Conservation (phyloP, 2,888 invertebrate genomes). For the Stenurella melanura region DNA sequence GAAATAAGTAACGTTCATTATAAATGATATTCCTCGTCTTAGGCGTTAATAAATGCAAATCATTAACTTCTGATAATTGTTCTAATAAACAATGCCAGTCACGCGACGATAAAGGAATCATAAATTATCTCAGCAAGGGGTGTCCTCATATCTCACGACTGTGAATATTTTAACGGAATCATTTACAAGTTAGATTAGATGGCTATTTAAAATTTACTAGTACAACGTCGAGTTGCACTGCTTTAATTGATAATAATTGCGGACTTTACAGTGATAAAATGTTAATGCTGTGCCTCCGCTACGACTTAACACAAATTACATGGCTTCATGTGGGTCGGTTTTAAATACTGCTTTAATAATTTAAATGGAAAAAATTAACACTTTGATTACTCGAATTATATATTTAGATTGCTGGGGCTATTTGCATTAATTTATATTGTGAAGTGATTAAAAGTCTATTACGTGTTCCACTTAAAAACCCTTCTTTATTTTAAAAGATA, state of each 20-base stretch:
- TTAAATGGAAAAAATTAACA: conserved; percentile 48
- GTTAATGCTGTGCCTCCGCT: conserved; percentile 44
- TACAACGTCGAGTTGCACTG: conserved; percentile 52
- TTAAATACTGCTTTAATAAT: conserved; percentile 46
- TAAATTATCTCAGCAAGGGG: conserved; percentile 66
- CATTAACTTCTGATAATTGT: conserved; percentile 65
- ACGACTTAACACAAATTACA: conserved; percentile 25
- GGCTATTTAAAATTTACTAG: conserved; percentile 63
- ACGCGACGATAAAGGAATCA: conserved; percentile 64
- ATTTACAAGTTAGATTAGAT: conserved; percentile 68
- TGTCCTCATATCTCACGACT: conserved; percentile 55
- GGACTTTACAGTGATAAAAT: conserved; percentile 53
- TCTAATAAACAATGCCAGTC: conserved; percentile 67
- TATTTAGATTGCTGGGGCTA: conserved; percentile 38
- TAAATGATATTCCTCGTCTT: conserved; percentile 39
- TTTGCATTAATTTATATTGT: conserved; percentile 37
- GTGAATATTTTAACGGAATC: conserved; percentile 47
- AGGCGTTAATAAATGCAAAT: conserved; percentile 63
- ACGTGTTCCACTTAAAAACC: neutral
- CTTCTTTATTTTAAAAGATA: neutral
- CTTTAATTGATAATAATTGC: conserved; percentile 67
- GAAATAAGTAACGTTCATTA: conserved; percentile 33
- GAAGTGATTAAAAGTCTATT: conserved; percentile 11
- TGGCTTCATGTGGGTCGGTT: conserved; percentile 49
- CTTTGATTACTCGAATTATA: conserved; percentile 46